Base-by-base conservation (phyloP, 2,797 vertebrate species). In the Nannoperca australis region DNA sequence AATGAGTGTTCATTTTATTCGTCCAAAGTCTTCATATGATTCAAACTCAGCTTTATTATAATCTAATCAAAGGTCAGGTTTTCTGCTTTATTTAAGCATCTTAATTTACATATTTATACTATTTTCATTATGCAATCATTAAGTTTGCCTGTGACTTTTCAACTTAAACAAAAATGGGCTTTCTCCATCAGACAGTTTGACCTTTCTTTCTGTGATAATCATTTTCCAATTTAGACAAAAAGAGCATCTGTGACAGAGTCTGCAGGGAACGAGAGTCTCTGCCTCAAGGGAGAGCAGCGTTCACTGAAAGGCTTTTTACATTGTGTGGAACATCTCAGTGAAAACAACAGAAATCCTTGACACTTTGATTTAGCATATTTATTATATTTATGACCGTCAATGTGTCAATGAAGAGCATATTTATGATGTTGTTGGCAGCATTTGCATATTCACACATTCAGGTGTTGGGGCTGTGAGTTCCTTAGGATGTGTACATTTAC, bases 401-500 rank as follows among this genome's bases (percentile, higher is more conserved):
- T 27, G n/a, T 36, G 49, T 47, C 79, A 18, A 3, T 24, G 27
- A 44, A 20, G 6, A 50, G 74, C 2, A 53, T 20, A 64, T 82
- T 88, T 61, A 59, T 50, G 50, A 67, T 13, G 59, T 8, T 67
- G 73, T 76, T 73, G 74, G 64, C 75, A 14, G 47, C 45, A n/a
- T 68, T 81, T 66, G 42, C 42, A 42, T 53, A 62, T 40, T 56
- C 53, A 40, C 72, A 55, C 59, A 49, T 59, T 84, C 75, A 79
- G 76, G 69, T 82, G 78, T 47, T 67, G 34, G 53, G 14, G 34
- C 36, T 82, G 55, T 61, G 55, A n/a, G 14, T 81, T 76, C 76
- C 74, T 79, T 76, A 76, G 61, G 56, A 81, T 30, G 66, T 79
- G 83, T 78, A 70, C 85, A 87, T 91, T 86, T 66, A 75, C 81